Percentiles rank a stretch among this genome's conserved stretches.
phyloP scores from a whole-genome alignment of 1,140 invertebrate genomes.

The Battus philenor region DNA sequence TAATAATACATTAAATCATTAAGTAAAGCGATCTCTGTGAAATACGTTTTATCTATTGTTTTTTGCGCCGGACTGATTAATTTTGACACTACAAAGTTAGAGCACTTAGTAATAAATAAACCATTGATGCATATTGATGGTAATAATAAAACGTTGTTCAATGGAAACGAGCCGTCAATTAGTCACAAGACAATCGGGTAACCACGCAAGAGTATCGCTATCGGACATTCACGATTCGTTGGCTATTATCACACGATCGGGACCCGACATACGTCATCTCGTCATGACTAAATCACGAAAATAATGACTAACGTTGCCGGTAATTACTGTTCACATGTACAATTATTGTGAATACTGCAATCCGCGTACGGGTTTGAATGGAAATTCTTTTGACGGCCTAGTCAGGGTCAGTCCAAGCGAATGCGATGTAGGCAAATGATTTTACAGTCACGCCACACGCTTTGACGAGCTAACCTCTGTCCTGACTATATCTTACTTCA shows the following conservation, averaged over 20 bases:
- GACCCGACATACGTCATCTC: constrained; percentile 24
- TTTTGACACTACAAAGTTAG: too few species aligned
- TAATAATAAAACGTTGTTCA: not conserved
- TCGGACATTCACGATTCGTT: constrained; percentile 35
- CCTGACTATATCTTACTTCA: too few species aligned
- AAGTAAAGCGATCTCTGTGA: too few species aligned
- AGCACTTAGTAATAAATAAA: too few species aligned
- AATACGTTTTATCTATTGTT: too few species aligned
- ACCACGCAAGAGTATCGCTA: constrained; percentile 41
- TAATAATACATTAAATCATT: too few species aligned
- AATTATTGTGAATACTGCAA: constrained; percentile 17
- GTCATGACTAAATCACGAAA: constrained; percentile 33
- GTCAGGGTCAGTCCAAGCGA: too few species aligned
- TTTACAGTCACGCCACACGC: too few species aligned
- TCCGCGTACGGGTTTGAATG: constrained; percentile 16
- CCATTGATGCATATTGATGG: too few species aligned
- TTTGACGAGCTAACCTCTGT: too few species aligned
- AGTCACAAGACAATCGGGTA: constrained; percentile 37
- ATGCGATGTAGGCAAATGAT: too few species aligned
- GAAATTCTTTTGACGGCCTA: constrained; percentile 7
- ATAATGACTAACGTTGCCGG: constrained; percentile 25
- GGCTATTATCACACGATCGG: constrained; percentile 32
- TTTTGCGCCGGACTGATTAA: too few species aligned
- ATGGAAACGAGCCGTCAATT: constrained; percentile 33
- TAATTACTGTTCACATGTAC: constrained; percentile 20